A percentile compares a stretch with the other conserved stretches of the same genome.
These are phyloP conservation scores for Cercopithecus mona DNA, from an alignment of 2,113 vertebrate species.

Conservation along the genomic window DNA sequence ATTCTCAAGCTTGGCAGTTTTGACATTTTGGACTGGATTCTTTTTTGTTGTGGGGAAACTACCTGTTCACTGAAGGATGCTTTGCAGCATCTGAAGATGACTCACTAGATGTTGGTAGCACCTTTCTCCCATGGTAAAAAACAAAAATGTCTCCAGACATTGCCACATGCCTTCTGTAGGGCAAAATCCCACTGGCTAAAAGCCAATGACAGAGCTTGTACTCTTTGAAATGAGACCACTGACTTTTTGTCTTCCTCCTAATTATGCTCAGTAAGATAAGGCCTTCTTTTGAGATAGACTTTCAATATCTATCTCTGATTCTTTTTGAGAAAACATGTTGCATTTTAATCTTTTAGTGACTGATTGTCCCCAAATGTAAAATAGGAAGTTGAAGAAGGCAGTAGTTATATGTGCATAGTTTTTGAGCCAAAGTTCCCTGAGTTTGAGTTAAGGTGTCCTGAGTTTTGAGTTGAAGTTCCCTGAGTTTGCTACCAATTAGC, in stretches of 20 bases:
- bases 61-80: neutral
- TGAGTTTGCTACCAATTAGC: neutral
- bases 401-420: neutral
- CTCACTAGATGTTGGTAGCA: neutral
- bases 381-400: neutral
- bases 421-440: neutral
- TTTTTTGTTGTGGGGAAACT: neutral
- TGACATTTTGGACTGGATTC: neutral
- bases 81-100: neutral
- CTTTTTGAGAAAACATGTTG: neutral
- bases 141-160: neutral
- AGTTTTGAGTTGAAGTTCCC: neutral
- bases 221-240: constrained; percentile 32
- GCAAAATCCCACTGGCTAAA: neutral
- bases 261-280: neutral
- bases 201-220: neutral
- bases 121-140: neutral
- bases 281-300: neutral
- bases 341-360: neutral
- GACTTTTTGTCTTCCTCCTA: neutral
- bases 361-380: neutral
- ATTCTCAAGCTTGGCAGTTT: neutral
- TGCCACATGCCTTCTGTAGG: neutral
- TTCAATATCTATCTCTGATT: neutral
- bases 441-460: neutral